A percentile compares a stretch with the other conserved stretches of the same genome.
Conservation (phyloP, 2,113 vertebrate species). For the Ornithorhynchus anatinus region DNA sequence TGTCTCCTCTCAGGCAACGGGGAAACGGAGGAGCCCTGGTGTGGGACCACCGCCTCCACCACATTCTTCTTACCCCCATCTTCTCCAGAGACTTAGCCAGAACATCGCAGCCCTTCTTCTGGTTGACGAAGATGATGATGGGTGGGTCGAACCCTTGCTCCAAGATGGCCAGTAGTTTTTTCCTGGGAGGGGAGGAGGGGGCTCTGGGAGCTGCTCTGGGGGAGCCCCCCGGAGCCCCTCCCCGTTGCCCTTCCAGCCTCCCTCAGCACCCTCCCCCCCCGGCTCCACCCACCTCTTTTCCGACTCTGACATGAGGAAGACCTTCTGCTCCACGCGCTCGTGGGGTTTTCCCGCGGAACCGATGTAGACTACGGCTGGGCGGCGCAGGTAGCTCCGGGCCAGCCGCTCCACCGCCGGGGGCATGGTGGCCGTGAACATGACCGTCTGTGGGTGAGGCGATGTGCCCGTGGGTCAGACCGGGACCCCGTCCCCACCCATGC, state of each 20-base stretch:
- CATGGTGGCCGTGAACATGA: constrained; percentile 99
- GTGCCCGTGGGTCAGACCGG: not conserved
- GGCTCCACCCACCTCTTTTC: constrained; percentile 87
- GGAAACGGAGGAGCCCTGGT: not conserved
- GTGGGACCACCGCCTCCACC: too few relatives aligned
- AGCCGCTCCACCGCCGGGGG: constrained; percentile 92
- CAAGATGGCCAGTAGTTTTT: constrained; percentile 93
- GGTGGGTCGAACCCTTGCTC: constrained; percentile 93
- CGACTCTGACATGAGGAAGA: constrained; percentile 94
- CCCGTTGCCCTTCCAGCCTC: not conserved
- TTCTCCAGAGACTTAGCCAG: constrained; percentile 98
- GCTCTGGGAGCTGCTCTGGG: not conserved
- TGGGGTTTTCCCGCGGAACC: constrained; percentile 97
- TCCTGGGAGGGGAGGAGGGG: constrained; percentile 71
- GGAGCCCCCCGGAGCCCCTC: not conserved
- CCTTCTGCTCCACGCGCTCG: constrained; percentile 96
- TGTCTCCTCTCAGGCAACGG: not conserved
- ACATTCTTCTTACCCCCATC: constrained; percentile 86
- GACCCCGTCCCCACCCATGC: not conserved
- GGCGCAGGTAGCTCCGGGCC: constrained; percentile 93
- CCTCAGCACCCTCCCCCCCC: not conserved
- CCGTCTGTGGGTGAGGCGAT: constrained; percentile 73
- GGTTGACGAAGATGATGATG: constrained; percentile 99
- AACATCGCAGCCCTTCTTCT: constrained; percentile 97
- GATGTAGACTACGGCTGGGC: constrained; percentile 96